Evolutionary conservation across 2,113 vertebrate genomes (phyloP).

Genomic region (Tetrax tetrax): DNA sequence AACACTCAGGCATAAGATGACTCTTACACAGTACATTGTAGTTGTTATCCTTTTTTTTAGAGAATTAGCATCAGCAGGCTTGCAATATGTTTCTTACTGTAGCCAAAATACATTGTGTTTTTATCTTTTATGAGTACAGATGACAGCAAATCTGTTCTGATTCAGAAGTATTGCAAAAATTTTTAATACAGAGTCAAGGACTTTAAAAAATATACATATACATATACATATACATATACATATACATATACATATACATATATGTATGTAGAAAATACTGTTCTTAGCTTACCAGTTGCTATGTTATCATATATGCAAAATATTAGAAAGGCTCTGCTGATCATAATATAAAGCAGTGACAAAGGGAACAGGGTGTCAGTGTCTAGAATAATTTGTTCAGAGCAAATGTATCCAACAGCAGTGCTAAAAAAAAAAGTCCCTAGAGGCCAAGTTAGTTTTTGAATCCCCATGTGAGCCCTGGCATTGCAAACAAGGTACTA

Average conservation of each 20-base stretch:
- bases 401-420: neutral
- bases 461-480: conserved; percentile 43
- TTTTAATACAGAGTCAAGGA: conserved; percentile 35
- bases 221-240: neutral
- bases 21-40: neutral
- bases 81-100: conserved; percentile 32
- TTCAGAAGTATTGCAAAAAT: conserved; percentile 24
- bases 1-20: neutral
- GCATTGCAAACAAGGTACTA: conserved; percentile 54
- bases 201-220: conserved; percentile 10
- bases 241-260: neutral
- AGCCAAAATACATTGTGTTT: conserved; percentile 38
- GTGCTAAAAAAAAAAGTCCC: conserved; percentile 41
- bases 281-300: conserved; percentile 22
- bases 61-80: conserved; percentile 20
- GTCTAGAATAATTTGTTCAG: conserved; percentile 56
- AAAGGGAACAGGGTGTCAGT: conserved; percentile 15
- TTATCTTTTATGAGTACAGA: conserved; percentile 58
- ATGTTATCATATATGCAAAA: conserved; percentile 34
- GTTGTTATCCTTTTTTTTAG: conserved; percentile 28
- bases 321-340: conserved; percentile 7
- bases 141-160: conserved; percentile 60
- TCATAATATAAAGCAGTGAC: conserved; percentile 51
- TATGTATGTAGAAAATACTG: neutral
- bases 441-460: conserved; percentile 40